phyloP scores from a whole-genome alignment of 2,888 invertebrate species.

The Hipparchia semele region DNA sequence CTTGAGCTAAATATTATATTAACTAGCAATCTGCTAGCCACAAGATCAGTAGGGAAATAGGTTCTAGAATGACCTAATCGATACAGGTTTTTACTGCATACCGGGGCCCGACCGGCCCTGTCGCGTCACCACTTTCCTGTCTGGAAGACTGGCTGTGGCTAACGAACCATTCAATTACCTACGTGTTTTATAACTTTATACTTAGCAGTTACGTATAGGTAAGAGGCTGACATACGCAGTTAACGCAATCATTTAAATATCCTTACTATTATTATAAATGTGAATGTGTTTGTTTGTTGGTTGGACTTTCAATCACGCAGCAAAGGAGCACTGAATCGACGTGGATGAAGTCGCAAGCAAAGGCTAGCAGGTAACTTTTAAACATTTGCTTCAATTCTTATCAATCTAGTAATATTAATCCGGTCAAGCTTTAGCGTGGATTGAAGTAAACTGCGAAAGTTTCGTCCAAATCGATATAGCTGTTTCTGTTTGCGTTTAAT shows the following conservation, averaged over 20 bases:
- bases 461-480: too few relatives aligned
- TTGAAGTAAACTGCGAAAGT: too few relatives aligned
- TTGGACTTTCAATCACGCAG: too few relatives aligned
- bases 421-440: too few relatives aligned
- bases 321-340: too few relatives aligned
- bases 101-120: conserved; percentile 43
- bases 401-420: too few relatives aligned
- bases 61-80: conserved; percentile 43
- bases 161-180: conserved; percentile 26
- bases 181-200: conserved; percentile 6
- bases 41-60: conserved; percentile 35
- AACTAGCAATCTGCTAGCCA: conserved; percentile 19
- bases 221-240: background rate
- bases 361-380: too few relatives aligned
- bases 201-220: background rate
- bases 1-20: conserved; percentile 35
- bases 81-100: conserved; percentile 59
- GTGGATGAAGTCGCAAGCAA: too few relatives aligned
- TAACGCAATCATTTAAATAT: background rate
- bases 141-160: conserved; percentile 25
- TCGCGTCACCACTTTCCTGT: conserved; percentile 48
- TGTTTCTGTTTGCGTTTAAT: too few relatives aligned
- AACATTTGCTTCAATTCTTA: too few relatives aligned
- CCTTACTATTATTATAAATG: too few relatives aligned
- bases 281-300: too few relatives aligned